Conservation (phyloP, 2,113 vertebrate species). For the Clinocottus analis region DNA sequence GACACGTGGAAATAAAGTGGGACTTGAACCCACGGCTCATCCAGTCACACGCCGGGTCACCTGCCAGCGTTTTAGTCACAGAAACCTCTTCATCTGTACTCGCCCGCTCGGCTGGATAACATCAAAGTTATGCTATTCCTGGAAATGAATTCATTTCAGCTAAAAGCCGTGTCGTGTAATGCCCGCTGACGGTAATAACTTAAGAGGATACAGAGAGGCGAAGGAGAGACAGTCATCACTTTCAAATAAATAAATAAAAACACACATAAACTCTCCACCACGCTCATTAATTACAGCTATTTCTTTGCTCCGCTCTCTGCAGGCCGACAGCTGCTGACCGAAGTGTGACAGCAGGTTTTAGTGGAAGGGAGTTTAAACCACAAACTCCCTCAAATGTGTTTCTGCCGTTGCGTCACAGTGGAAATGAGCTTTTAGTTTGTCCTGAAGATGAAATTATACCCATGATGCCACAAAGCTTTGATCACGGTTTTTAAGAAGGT, state of each 20-base stretch:
- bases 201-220: constrained; percentile 55
- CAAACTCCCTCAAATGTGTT: neutral
- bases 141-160: constrained; percentile 63
- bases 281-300: constrained; percentile 33
- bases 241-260: constrained; percentile 12
- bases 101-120: constrained; percentile 35
- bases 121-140: constrained; percentile 34
- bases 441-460: neutral
- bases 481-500: too few relatives aligned
- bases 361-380: neutral
- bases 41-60: constrained; percentile 9
- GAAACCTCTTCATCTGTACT: constrained; percentile 21
- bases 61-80: constrained; percentile 30
- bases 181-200: constrained; percentile 43
- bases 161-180: constrained; percentile 60
- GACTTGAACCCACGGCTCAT: neutral
- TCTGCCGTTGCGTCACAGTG: neutral
- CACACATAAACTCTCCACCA: neutral
- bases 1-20: neutral
- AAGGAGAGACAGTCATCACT: constrained; percentile 29
- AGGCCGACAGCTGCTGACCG: constrained; percentile 31
- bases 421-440: neutral
- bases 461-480: neutral
- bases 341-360: constrained; percentile 34
- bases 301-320: neutral